Conservation (phyloP, 2,888 invertebrate species). For the Eledone cirrhosa region DNA sequence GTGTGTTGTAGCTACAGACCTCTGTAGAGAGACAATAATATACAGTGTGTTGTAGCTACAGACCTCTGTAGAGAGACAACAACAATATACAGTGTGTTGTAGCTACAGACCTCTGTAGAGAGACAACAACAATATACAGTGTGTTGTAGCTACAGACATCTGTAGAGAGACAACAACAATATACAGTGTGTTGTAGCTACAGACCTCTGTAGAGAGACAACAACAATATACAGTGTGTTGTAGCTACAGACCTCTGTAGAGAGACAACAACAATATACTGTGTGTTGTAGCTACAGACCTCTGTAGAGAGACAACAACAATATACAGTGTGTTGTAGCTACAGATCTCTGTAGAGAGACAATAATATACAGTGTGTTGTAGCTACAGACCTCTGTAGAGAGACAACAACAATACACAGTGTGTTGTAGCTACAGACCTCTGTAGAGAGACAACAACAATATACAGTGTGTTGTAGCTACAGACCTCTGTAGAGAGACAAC, state of each 20-base stretch:
- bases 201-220: conserved; percentile 44
- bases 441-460: conserved; percentile 32
- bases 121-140: too few species aligned
- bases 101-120: conserved; percentile 51
- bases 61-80: conserved; percentile 42
- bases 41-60: too few species aligned
- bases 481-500: conserved; percentile 42
- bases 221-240: too few species aligned
- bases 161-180: conserved; percentile 36
- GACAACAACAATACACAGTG: too few species aligned
- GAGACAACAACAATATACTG: too few species aligned
- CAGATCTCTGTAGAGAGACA: conserved; percentile 44
- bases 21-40: conserved; percentile 38
- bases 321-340: too few species aligned
- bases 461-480: too few species aligned
- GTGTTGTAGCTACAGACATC: conserved; percentile 53
- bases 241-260: conserved; percentile 52
- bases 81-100: too few species aligned
- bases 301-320: conserved; percentile 39
- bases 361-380: too few species aligned
- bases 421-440: conserved; percentile 55
- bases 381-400: conserved; percentile 49
- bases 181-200: too few species aligned
- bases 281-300: too few species aligned
- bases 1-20: too few species aligned